Conservation (phyloP, 2,797 vertebrate species). For the Presbytis comata region DNA sequence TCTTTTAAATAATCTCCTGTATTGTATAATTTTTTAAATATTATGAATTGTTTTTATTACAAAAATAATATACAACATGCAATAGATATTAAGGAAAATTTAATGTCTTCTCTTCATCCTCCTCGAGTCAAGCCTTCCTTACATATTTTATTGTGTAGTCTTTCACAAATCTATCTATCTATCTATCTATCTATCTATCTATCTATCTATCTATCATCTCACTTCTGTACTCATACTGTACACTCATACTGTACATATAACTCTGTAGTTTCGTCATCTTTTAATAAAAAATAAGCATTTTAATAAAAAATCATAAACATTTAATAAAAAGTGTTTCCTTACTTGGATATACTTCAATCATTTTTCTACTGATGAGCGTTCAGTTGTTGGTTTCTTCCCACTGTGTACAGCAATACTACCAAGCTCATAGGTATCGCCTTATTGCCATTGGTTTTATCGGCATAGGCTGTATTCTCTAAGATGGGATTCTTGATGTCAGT, state of each 20-base stretch:
- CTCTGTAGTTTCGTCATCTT: rapidly evolving
- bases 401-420: rapidly evolving
- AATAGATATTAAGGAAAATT: neutral
- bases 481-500: neutral
- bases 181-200: neutral
- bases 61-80: neutral
- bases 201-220: neutral
- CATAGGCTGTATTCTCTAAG: too few species aligned
- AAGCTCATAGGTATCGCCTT: rapidly evolving
- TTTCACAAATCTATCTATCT: neutral
- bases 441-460: rapidly evolving
- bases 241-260: too few species aligned
- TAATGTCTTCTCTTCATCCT: neutral
- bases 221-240: rapidly evolving
- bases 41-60: neutral
- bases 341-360: rapidly evolving
- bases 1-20: neutral
- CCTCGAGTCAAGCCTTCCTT: too few species aligned
- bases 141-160: neutral
- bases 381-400: too few species aligned
- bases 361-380: rapidly evolving
- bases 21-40: neutral
- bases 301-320: neutral
- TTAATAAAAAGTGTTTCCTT: rapidly evolving
- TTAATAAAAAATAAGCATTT: neutral